These are phyloP conservation scores for Drosophila nr. fundita DNA, from an alignment of 2,888 invertebrate species.

Conservation along the genomic window DNA sequence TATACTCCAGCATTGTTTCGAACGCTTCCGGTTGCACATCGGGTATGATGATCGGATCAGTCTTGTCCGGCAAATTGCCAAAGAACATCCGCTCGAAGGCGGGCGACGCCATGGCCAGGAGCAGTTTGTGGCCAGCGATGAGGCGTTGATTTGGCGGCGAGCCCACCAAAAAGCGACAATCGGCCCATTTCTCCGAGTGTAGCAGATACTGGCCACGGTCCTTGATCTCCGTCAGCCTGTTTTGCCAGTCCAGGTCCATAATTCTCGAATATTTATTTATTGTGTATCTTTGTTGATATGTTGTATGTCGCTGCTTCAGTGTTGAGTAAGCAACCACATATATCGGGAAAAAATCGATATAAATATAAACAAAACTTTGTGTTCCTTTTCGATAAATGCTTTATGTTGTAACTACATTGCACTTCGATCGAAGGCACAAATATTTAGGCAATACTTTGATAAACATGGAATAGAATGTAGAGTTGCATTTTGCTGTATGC, in stretches of 20 bases:
- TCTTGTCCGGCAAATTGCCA: constrained; percentile 92
- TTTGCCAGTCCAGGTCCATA: constrained; percentile 90
- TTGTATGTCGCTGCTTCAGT: constrained; percentile 40
- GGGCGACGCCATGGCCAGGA: constrained; percentile 94
- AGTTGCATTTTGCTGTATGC: not conserved
- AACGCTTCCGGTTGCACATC: constrained; percentile 95
- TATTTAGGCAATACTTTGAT: not conserved
- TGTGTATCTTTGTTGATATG: constrained; percentile 46
- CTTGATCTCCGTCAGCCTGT: constrained; percentile 89
- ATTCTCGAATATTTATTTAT: constrained; percentile 38
- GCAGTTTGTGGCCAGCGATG: constrained; percentile 91
- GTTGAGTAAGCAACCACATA: constrained; percentile 21
- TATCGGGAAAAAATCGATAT: constrained; percentile 2
- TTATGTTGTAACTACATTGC: not conserved
- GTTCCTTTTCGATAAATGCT: not conserved
- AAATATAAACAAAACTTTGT: not conserved
- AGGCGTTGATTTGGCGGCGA: constrained; percentile 91
- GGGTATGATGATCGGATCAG: constrained; percentile 91
- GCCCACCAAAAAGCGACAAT: constrained; percentile 93
- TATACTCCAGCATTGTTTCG: constrained; percentile 92
- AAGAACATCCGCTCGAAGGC: constrained; percentile 96
- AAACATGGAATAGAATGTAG: not conserved
- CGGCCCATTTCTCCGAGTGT: constrained; percentile 93
- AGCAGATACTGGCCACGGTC: constrained; percentile 91
- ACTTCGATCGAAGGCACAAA: not conserved